Conservation (phyloP, 2,113 vertebrate species). For the Etia nguti region DNA sequence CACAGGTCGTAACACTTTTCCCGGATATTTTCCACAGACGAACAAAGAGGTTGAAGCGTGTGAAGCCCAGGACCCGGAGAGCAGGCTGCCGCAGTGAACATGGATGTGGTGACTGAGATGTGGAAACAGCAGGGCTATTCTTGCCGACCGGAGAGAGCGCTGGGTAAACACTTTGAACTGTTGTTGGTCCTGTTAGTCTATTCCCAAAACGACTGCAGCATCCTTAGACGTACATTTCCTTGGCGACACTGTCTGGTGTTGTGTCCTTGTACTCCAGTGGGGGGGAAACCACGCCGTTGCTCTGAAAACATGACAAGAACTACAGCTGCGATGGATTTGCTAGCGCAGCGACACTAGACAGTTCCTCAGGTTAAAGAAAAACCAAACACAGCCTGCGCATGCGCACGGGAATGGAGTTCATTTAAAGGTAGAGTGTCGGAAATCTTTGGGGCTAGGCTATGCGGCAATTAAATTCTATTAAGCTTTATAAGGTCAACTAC, state of each 20-base stretch:
- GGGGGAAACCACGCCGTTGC: background rate
- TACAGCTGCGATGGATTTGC: constrained; percentile 3
- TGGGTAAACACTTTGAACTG: constrained; percentile 29
- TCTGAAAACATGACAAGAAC: constrained; percentile 22
- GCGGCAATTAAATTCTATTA: constrained; percentile 3
- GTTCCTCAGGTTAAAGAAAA: constrained; percentile 67
- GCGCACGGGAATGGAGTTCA: constrained; percentile 1
- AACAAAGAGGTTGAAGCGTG: constrained; percentile 24
- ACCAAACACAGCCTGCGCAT: constrained; percentile 64
- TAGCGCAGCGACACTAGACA: constrained; percentile 33
- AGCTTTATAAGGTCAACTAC: background rate
- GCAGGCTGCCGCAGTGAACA: constrained; percentile 55
- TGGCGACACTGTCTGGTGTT: background rate
- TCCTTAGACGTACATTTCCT: background rate
- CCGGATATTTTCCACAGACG: background rate
- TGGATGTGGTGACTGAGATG: constrained; percentile 47
- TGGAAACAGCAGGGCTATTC: constrained; percentile 29
- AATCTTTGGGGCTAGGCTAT: background rate
- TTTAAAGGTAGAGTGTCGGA: constrained; percentile 66
- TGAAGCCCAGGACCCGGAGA: constrained; percentile 6
- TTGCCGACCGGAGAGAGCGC: constrained; percentile 7
- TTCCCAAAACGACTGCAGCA: background rate
- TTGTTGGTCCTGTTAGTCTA: background rate
- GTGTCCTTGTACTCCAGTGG: background rate
- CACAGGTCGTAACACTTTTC: background rate